These are phyloP conservation scores for Mycetomoellerius zeteki DNA, from an alignment of 1,140 invertebrate species.

Conservation along the genomic window DNA sequence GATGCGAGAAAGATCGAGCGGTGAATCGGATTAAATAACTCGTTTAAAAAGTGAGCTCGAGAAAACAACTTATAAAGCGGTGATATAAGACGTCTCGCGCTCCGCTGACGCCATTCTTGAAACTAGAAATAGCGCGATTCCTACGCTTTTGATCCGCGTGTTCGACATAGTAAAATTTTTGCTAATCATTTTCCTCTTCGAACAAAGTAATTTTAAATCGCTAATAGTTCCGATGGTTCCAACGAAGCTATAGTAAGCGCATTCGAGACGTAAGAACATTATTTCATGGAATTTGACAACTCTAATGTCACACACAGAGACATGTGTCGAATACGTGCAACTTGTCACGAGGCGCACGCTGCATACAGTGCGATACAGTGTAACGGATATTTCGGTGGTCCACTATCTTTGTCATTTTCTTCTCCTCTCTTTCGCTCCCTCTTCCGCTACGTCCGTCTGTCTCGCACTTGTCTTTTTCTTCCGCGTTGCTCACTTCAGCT, in stretches of 20 bases:
- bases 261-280: not conserved
- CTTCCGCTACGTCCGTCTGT: not conserved
- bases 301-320: constrained; percentile 3
- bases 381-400: constrained; percentile 70
- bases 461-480: constrained; percentile 34
- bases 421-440: not conserved
- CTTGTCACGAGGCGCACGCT: constrained; percentile 32
- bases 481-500: constrained; percentile 45
- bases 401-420: constrained; percentile 34
- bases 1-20: constrained; percentile 9
- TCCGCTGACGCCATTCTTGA: constrained; percentile 7
- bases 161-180: not conserved
- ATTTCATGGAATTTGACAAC: constrained; percentile 62
- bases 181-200: not conserved
- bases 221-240: too few relatives aligned
- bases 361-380: not conserved
- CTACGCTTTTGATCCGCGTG: constrained; percentile 32
- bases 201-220: not conserved
- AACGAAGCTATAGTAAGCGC: not conserved
- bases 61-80: not conserved
- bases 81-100: constrained; percentile 12
- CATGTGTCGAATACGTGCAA: constrained; percentile 43
- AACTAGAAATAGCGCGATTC: constrained; percentile 52
- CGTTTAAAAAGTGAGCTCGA: constrained; percentile 2
- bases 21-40: not conserved